These are phyloP conservation scores for Melipona beecheii DNA, from an alignment of 2,888 invertebrate genomes.

Conservation along the genomic window DNA sequence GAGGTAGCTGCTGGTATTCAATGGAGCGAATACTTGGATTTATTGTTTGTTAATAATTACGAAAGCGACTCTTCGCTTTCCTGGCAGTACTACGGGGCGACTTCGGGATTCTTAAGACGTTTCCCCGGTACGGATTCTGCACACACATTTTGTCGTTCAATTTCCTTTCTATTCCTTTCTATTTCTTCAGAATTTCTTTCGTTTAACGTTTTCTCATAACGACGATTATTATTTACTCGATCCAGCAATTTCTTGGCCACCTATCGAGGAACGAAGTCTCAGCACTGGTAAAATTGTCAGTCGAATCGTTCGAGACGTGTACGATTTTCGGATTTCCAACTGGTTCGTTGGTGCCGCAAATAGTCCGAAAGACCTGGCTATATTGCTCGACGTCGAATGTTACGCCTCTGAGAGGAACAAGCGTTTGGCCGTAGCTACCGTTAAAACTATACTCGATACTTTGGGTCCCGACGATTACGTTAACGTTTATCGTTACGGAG, in stretches of 20 bases:
- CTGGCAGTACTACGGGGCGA: conserved; percentile 99
- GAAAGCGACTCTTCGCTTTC: conserved; percentile 95
- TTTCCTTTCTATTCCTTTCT: not conserved
- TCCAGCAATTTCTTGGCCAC: conserved; percentile 93
- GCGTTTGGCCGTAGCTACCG: conserved; percentile 94
- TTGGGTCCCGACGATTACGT: conserved; percentile 98
- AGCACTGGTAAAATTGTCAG: conserved; percentile 71
- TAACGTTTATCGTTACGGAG: conserved; percentile 96
- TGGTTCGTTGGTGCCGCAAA: conserved; percentile 99
- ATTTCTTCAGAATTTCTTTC: not conserved
- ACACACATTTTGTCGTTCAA: no score
- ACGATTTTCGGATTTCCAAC: conserved; percentile 96
- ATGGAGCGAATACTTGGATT: conserved; percentile 97
- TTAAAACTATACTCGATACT: conserved; percentile 95
- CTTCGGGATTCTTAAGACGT: conserved; percentile 96
- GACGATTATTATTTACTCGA: not conserved
- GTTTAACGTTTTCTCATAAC: not conserved
- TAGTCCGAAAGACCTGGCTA: conserved; percentile 98
- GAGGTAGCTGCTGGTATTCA: conserved; percentile 95
- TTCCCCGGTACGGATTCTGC: conserved; percentile 91
- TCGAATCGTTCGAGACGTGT: conserved; percentile 89
- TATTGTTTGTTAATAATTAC: conserved; percentile 95
- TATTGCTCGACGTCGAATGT: conserved; percentile 96
- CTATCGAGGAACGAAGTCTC: conserved; percentile 85
- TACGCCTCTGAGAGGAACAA: conserved; percentile 92